Evolutionary conservation across 2,888 invertebrate genomes (phyloP).

Genomic region (Epiblema foenella): DNA sequence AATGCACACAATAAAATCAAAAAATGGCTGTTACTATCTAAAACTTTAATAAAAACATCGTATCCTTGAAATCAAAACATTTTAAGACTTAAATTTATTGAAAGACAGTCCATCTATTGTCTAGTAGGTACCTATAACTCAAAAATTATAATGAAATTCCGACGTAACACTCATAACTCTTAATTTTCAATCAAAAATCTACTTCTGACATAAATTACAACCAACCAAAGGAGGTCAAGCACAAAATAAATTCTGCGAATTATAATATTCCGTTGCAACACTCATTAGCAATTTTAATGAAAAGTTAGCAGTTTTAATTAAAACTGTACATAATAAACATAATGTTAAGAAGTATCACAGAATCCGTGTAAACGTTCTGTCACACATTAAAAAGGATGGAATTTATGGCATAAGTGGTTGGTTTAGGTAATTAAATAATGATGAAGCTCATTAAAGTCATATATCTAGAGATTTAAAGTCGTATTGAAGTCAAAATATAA

Average conservation of each 20-base stretch:
- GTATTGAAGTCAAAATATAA: not conserved
- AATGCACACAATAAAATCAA: too few species aligned
- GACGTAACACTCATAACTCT: conserved; percentile 14
- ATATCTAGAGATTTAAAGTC: not conserved
- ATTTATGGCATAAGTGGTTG: conserved; percentile 36
- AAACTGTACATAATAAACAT: conserved; percentile 40
- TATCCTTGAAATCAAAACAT: too few species aligned
- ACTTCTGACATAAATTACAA: conserved; percentile 29
- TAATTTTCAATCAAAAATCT: conserved; percentile 27
- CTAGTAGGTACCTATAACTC: too few species aligned
- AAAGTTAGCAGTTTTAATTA: conserved; percentile 41
- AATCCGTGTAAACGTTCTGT: conserved; percentile 41
- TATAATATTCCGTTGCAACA: conserved; percentile 33
- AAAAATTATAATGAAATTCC: conserved; percentile 12
- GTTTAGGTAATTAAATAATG: conserved; percentile 4
- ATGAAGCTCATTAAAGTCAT: not conserved
- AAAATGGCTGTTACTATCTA: too few species aligned
- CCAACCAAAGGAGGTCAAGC: conserved; percentile 26
- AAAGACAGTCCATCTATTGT: too few species aligned
- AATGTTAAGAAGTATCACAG: conserved; percentile 26
- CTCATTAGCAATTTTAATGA: conserved; percentile 42
- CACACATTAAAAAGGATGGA: conserved; percentile 34
- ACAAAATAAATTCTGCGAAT: conserved; percentile 31
- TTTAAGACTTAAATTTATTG: too few species aligned
- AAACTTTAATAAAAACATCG: too few species aligned